phyloP scores from a whole-genome alignment of 2,797 vertebrate species.

The Chrysolophus pictus region DNA sequence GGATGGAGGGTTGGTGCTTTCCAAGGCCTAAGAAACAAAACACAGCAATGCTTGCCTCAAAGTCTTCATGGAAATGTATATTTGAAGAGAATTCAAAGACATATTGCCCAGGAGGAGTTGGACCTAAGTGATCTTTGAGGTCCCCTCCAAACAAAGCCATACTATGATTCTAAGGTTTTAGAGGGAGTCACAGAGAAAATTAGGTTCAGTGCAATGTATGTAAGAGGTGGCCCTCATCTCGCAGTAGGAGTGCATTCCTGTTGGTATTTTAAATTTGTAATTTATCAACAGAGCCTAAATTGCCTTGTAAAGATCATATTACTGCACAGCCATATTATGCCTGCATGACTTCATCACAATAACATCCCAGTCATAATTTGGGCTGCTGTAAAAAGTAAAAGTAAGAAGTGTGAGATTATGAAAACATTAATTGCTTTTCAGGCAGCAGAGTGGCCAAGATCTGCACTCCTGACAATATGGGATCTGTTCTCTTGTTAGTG shows the following conservation, averaged over 20 bases:
- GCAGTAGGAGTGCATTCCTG: background rate
- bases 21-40: background rate
- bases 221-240: background rate
- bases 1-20: background rate
- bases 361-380: background rate
- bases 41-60: background rate
- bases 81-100: background rate
- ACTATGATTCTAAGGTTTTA: background rate
- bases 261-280: background rate
- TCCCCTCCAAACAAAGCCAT: background rate
- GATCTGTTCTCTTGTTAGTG: background rate
- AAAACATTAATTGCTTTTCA: background rate
- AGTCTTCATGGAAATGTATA: background rate
- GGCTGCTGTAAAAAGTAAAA: background rate
- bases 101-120: background rate
- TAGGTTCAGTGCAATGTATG: accelerated
- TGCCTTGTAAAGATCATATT: background rate
- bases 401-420: background rate
- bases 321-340: background rate
- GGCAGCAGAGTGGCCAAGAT: background rate
- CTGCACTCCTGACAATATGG: background rate
- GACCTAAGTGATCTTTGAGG: background rate
- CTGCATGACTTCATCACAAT: background rate
- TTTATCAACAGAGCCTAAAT: background rate
- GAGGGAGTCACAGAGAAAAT: background rate